These are phyloP conservation scores for Tridacna gigas DNA, from an alignment of 2,888 invertebrate genomes.

Conservation along the genomic window DNA sequence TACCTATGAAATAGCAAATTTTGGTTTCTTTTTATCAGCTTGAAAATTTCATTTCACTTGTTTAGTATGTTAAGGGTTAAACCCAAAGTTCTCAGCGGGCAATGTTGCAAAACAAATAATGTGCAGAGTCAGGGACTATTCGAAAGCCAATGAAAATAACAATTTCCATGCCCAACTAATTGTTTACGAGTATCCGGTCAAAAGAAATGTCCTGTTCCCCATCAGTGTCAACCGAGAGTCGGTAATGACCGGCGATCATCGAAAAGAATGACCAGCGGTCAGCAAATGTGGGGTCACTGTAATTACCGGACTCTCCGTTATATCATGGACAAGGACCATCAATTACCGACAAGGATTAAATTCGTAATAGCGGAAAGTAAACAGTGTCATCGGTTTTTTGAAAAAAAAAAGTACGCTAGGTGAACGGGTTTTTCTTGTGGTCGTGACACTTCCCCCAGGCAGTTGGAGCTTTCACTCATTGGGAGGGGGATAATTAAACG, in stretches of 20 bases:
- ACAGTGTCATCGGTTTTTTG: conserved; percentile 19
- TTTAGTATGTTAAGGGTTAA: too few species aligned
- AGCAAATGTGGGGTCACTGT: conserved; percentile 23
- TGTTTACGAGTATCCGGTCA: conserved; percentile 15
- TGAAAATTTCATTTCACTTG: too few species aligned
- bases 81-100: conserved; percentile 4
- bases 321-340: conserved; percentile 44
- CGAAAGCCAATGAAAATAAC: conserved; percentile 7
- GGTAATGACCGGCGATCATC: conserved; percentile 26
- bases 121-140: conserved; percentile 14
- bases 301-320: conserved; percentile 55
- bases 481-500: conserved; percentile 17
- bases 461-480: conserved; percentile 17
- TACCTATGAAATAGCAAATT: too few species aligned
- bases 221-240: conserved; percentile 18
- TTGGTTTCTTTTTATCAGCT: too few species aligned
- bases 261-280: conserved; percentile 46
- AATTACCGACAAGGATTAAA: conserved; percentile 29
- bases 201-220: conserved; percentile 18
- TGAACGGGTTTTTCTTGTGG: conserved; percentile 5
- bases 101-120: conserved; percentile 32
- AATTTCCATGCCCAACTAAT: conserved; percentile 10
- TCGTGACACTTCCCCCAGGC: conserved; percentile 27
- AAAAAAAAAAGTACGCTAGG: background rate
- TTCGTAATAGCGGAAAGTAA: conserved; percentile 29